phyloP scores from a whole-genome alignment of 2,797 vertebrate species.

The Ambastaia sidthimunki region DNA sequence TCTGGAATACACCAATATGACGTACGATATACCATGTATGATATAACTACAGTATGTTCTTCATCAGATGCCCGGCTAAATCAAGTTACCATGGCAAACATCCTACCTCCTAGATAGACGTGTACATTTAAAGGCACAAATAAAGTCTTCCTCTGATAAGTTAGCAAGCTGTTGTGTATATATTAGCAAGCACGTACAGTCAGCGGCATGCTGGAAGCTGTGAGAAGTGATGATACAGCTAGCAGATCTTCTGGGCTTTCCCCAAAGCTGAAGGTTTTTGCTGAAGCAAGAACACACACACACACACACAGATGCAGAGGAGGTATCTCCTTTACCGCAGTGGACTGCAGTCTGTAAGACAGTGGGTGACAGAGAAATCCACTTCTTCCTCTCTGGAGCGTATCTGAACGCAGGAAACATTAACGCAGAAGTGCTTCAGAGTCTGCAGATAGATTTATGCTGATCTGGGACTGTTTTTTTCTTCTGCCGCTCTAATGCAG shows the following conservation, averaged over 20 bases:
- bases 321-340: conserved; percentile 29
- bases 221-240: conserved; percentile 31
- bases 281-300: conserved; percentile 16
- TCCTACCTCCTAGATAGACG: conserved; percentile 39
- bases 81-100: conserved; percentile 21
- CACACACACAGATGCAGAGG: background rate
- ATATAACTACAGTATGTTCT: background rate
- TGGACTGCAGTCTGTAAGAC: conserved; percentile 25
- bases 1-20: background rate
- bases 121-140: conserved; percentile 31
- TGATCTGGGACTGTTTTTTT: background rate
- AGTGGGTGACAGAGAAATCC: background rate
- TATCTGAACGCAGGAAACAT: conserved; percentile 21
- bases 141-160: conserved; percentile 40
- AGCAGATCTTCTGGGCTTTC: conserved; percentile 8
- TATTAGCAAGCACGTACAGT: conserved; percentile 24
- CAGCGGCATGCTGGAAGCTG: conserved; percentile 12
- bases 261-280: conserved; percentile 25
- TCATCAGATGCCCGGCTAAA: conserved; percentile 2
- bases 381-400: conserved; percentile 15
- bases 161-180: conserved; percentile 1
- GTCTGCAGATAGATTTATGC: background rate
- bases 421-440: background rate
- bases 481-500: background rate
- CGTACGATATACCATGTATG: background rate